Evolutionary conservation across 1,140 invertebrate genomes (phyloP).

Genomic region (Stegodyphus dumicola): DNA sequence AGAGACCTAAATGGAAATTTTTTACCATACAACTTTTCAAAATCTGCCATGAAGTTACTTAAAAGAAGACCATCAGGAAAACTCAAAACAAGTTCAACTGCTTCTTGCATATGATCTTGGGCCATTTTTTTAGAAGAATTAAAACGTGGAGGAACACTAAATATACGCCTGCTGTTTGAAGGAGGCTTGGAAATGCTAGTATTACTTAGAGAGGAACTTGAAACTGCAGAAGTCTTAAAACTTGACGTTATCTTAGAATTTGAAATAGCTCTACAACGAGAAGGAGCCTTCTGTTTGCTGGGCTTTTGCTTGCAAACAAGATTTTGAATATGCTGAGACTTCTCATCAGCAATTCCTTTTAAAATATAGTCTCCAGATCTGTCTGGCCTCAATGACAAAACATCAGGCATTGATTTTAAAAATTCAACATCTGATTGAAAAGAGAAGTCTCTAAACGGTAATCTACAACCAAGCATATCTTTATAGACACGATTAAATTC

Average conservation of each 20-base stretch:
- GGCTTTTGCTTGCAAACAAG: conserved; percentile 5
- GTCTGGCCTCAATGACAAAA: not conserved
- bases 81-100: no score
- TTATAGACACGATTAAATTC: not conserved
- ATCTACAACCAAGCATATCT: not conserved
- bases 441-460: conserved; percentile 1
- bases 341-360: not conserved
- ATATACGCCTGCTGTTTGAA: no score
- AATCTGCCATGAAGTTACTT: not conserved
- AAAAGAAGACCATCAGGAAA: not conserved
- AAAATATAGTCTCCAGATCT: not conserved
- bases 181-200: no score
- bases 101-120: no score
- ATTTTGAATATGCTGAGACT: conserved; percentile 9
- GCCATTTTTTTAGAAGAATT: no score
- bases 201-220: no score
- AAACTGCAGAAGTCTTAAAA: no score
- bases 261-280: no score
- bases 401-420: conserved; percentile 3
- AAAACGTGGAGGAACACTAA: no score
- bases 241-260: no score
- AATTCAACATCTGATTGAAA: not conserved
- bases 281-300: not conserved
- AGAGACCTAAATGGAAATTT: not conserved
- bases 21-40: not conserved